phyloP scores from a whole-genome alignment of 2,113 vertebrate genomes.

The Guaruba guarouba region DNA sequence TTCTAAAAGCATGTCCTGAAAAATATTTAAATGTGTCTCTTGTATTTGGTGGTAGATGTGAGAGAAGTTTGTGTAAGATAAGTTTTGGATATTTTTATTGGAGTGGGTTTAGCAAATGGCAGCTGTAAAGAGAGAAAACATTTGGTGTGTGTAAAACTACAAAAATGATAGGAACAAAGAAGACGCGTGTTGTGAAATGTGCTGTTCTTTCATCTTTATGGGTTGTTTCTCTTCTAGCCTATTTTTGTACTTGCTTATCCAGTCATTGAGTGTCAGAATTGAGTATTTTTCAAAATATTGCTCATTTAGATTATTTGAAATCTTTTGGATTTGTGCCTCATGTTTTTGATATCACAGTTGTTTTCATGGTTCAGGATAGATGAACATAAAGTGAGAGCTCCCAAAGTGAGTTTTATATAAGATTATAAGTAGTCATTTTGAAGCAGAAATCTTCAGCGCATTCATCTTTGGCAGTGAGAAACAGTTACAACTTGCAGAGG shows the following conservation, averaged over 20 bases:
- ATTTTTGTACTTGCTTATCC: not conserved
- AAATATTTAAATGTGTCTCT: not conserved
- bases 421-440: not conserved
- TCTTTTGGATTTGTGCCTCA: not conserved
- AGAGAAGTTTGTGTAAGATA: not conserved
- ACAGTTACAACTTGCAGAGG: not conserved
- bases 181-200: not conserved
- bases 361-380: not conserved
- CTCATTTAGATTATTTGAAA: not conserved
- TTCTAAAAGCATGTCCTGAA: not conserved
- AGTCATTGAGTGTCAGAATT: not conserved
- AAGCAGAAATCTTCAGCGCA: not conserved
- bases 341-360: not conserved
- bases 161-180: not conserved
- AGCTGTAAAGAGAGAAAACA: not conserved
- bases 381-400: not conserved
- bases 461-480: not conserved
- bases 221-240: not conserved
- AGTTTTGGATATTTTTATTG: not conserved
- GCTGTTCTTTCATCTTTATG: not conserved
- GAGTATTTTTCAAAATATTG: not conserved
- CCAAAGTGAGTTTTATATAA: not conserved
- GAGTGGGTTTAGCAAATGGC: not conserved
- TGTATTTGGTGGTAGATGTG: fast-evolving
- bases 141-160: not conserved